Evolutionary conservation across 2,888 invertebrate genomes (phyloP).

Genomic region (Dolichomitus sp.): DNA sequence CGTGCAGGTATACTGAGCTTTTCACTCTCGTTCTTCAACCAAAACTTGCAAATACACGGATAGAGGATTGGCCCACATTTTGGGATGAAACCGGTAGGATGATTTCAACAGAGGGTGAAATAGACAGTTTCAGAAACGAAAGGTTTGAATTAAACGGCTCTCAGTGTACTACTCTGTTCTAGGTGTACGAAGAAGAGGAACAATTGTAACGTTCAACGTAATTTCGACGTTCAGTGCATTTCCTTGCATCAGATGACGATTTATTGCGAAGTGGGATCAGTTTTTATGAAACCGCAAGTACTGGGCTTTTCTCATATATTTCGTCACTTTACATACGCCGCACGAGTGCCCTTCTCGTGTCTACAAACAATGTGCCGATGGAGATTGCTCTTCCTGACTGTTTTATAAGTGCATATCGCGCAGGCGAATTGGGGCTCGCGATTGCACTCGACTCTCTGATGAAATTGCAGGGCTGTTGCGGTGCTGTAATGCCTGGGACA

Average conservation of each 20-base stretch:
- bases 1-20: slow-evolving; percentile 56
- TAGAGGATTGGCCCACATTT: not conserved
- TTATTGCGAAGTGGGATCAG: not conserved
- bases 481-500: slow-evolving; percentile 90
- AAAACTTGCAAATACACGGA: slow-evolving; percentile 43
- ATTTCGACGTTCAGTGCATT: not conserved
- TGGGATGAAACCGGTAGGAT: not conserved
- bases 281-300: slow-evolving; percentile 11
- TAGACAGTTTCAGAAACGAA: slow-evolving; percentile 2
- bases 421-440: slow-evolving; percentile 86
- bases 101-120: not conserved
- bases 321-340: slow-evolving; percentile 10
- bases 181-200: slow-evolving; percentile 4
- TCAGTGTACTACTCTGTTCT: not conserved
- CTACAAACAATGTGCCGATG: slow-evolving; percentile 83
- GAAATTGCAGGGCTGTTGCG: slow-evolving; percentile 81
- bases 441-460: slow-evolving; percentile 84
- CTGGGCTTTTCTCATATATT: slow-evolving; percentile 12
- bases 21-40: slow-evolving; percentile 26
- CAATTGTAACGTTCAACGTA: not conserved
- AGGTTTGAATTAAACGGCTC: not conserved
- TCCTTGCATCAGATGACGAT: not conserved
- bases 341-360: slow-evolving; percentile 77
- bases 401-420: slow-evolving; percentile 82
- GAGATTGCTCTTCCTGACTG: slow-evolving; percentile 84